Base-by-base conservation (phyloP, 2,113 vertebrate genomes). In the Nesospiza acunhae region DNA sequence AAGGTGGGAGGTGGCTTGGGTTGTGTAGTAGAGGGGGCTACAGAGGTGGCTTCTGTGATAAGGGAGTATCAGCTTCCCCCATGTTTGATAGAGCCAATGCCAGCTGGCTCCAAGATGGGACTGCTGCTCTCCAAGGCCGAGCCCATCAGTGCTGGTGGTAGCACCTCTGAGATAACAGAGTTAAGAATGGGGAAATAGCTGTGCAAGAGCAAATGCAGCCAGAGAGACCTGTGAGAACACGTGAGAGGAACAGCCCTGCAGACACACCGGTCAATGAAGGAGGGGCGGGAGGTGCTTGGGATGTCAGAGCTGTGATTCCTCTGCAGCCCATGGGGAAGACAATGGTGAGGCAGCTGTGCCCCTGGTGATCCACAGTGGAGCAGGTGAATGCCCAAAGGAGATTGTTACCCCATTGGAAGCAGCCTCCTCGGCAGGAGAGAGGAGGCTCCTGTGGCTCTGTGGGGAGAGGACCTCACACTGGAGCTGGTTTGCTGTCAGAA, bases 61-160 rank as follows among this genome's bases (percentile, higher is more conserved):
- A 63, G 27, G 8, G 16, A 5, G 3, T 28, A 30, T 27, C 37
- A 56, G 15, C 27, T 86, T 81, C 11, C 35, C 42, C 27, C 5
- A 4, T 22, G 20, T 49, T 17, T 49, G 14, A 16, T 6, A 19
- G 42, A 56, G 35, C 42, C 33, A 55, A 13, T 37, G 39, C 68
- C 60, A 60, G 20, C 26, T 0, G 0, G 17, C 41, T 68, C 15
- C 60, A 42, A 24, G 47, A n/a, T 7, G 19, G 31, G n/a, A 10
- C 27, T 23, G 4, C 21, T 2, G 9, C 23, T 63, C 2, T 2
- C 23, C 49, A 31, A 22, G 62, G 33, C 76, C 0, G 0, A 68
- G 27, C 13, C 47, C 47, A 37, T 39, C 39, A 52, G 30, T 6
- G 16, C 4, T 1, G 0, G 22, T 37, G 62, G 37, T 11, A 39